Base-by-base conservation (phyloP, 2,797 vertebrate species). In the Catharus ustulatus region DNA sequence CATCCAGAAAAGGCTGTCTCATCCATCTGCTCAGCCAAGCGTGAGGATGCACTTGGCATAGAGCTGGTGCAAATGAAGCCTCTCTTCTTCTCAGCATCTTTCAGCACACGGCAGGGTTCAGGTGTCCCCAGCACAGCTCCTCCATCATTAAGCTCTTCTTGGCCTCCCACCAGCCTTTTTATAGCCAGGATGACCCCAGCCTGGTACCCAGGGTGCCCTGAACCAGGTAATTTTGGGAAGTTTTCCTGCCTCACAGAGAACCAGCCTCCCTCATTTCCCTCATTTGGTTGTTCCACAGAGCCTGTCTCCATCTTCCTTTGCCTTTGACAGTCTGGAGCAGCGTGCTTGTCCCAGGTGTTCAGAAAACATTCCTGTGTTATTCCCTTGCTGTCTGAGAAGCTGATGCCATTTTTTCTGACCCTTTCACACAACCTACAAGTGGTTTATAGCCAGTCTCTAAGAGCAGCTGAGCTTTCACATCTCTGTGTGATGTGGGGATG, bases 1-100 rank as follows among this genome's bases (percentile, higher is more conserved):
- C 71, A n/a, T 84, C 75, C 81, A 57, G 54, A 87, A 96, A 90
- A 80, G 90, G 34, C 80, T 76, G 71, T 58, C 83, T 95, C 67
- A n/a, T 91, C 80, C 0, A 0, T 30, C 71, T 87, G 74, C 80
- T 68, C 18, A n/a, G 83, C 77, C 68, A 61, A 64, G 85, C 3
- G 0, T 30, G 79, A 91, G 79, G 91, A 43, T 73, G 63, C 71
- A 11, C 51, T 72, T 76, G 64, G 43, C 69, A 72, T 14, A 46
- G 64, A 77, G 61, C 67, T 90, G 59, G 27, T 72, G 78, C 52
- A 45, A 75, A 48, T 32, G 32, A 73, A 76, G 43, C 32, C 24
- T 46, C 38, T 85, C 30, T 84, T 81, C 46, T 51, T 42, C 57
- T 55, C 7, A 4, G 71, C 67, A 49, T 32, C 58, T 55, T 46